Evolutionary conservation across 1,140 invertebrate species (phyloP).

Genomic region (Drosophila mayri): DNA sequence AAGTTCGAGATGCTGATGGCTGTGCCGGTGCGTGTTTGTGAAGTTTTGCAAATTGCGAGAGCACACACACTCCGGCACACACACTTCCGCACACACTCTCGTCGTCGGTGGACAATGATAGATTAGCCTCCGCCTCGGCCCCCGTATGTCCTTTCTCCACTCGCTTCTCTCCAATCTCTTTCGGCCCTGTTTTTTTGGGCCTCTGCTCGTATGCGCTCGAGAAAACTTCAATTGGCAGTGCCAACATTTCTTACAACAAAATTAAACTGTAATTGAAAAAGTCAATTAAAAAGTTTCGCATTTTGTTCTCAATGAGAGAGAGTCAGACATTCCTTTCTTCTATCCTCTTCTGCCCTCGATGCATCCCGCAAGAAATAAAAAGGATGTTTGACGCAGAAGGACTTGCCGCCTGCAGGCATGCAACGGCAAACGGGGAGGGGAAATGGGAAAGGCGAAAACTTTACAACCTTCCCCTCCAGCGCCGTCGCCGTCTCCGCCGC

Average conservation of each 20-base stretch:
- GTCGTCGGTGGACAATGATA: constrained; percentile 69
- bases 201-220: constrained; percentile 19
- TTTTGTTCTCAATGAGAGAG: constrained; percentile 63
- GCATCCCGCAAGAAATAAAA: constrained; percentile 10
- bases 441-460: constrained; percentile 40
- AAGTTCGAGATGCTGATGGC: constrained; percentile 36
- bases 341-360: neutral
- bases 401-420: constrained; percentile 42
- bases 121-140: constrained; percentile 53
- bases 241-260: constrained; percentile 78
- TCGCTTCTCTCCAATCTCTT: neutral
- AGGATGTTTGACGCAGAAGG: constrained; percentile 42
- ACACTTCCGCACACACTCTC: constrained; percentile 15
- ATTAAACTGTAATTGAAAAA: constrained; percentile 83
- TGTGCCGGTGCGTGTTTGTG: constrained; percentile 66
- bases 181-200: constrained; percentile 9
- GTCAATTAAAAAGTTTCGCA: constrained; percentile 82
- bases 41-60: constrained; percentile 79
- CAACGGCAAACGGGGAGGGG: constrained; percentile 1
- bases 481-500: neutral
- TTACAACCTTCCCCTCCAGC: constrained; percentile 1
- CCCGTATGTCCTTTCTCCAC: neutral
- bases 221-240: constrained; percentile 77
- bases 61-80: constrained; percentile 24
- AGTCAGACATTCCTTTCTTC: constrained; percentile 25